Evolutionary conservation across 2,888 invertebrate species (phyloP).

Genomic region (Druceiella hillmani): DNA sequence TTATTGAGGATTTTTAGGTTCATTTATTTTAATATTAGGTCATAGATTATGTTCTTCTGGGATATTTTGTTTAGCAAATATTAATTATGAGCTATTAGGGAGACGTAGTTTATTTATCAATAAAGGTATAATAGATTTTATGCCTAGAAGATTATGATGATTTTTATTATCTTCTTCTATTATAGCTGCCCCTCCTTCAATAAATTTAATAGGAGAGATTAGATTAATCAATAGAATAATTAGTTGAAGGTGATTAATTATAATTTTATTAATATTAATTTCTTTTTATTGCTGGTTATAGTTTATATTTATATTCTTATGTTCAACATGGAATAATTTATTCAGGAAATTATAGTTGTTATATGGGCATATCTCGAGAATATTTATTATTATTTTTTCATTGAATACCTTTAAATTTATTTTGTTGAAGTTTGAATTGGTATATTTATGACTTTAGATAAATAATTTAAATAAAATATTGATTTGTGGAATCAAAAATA

Average conservation of each 20-base stretch:
- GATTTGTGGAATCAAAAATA: slow-evolving; percentile 61
- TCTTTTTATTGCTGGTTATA: slow-evolving; percentile 62
- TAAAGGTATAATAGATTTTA: slow-evolving; percentile 57
- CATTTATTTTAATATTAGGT: slow-evolving; percentile 56
- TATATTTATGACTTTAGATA: slow-evolving; percentile 51
- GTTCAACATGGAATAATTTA: slow-evolving; percentile 55
- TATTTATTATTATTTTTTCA: slow-evolving; percentile 57
- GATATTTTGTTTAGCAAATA: slow-evolving; percentile 61
- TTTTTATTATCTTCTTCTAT: slow-evolving; percentile 60
- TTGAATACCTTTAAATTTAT: slow-evolving; percentile 59
- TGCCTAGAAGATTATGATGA: slow-evolving; percentile 53
- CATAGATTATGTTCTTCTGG: slow-evolving; percentile 63
- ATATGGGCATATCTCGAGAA: slow-evolving; percentile 45
- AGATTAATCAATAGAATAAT: slow-evolving; percentile 56
- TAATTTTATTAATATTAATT: slow-evolving; percentile 50
- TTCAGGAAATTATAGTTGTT: slow-evolving; percentile 47
- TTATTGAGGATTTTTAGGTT: slow-evolving; percentile 48
- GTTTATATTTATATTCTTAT: slow-evolving; percentile 58
- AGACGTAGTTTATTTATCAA: slow-evolving; percentile 59
- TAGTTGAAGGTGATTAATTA: slow-evolving; percentile 42
- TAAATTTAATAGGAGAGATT: slow-evolving; percentile 65
- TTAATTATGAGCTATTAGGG: slow-evolving; percentile 54
- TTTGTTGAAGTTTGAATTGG: slow-evolving; percentile 51
- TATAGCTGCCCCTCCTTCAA: slow-evolving; percentile 63
- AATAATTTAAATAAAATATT: slow-evolving; percentile 64